phyloP scores from a whole-genome alignment of 2,888 invertebrate genomes.

The Mimas tiliae region DNA sequence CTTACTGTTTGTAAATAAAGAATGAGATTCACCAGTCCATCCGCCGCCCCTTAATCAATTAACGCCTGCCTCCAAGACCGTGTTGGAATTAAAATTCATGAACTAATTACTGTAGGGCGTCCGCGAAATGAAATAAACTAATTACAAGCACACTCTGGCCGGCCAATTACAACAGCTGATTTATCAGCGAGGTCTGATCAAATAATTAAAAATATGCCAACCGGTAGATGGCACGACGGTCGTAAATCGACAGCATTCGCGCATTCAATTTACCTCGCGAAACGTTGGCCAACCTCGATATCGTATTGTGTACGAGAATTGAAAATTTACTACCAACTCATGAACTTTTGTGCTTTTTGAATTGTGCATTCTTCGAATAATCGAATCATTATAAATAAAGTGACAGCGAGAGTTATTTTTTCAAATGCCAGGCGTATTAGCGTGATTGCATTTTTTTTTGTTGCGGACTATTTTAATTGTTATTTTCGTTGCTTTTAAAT shows the following conservation, averaged over 20 bases:
- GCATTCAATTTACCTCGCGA: constrained; percentile 73
- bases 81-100: constrained; percentile 38
- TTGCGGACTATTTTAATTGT: constrained; percentile 7
- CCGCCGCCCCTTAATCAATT: constrained; percentile 46
- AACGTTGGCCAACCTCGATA: constrained; percentile 54
- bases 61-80: constrained; percentile 52
- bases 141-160: constrained; percentile 65
- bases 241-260: constrained; percentile 63
- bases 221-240: constrained; percentile 58
- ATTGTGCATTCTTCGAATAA: constrained; percentile 38
- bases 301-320: constrained; percentile 50
- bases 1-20: constrained; percentile 32
- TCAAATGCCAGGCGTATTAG: neutral
- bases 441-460: constrained; percentile 3
- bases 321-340: constrained; percentile 39
- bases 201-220: constrained; percentile 79
- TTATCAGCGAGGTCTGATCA: constrained; percentile 79
- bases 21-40: constrained; percentile 27
- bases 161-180: constrained; percentile 71
- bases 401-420: constrained; percentile 1
- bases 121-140: constrained; percentile 69
- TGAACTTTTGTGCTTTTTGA: constrained; percentile 28
- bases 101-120: constrained; percentile 65
- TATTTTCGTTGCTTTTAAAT: constrained; percentile 1
- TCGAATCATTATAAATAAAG: constrained; percentile 42